These are phyloP conservation scores for Dryobota labecula DNA, from an alignment of 2,888 invertebrate species.

Conservation along the genomic window DNA sequence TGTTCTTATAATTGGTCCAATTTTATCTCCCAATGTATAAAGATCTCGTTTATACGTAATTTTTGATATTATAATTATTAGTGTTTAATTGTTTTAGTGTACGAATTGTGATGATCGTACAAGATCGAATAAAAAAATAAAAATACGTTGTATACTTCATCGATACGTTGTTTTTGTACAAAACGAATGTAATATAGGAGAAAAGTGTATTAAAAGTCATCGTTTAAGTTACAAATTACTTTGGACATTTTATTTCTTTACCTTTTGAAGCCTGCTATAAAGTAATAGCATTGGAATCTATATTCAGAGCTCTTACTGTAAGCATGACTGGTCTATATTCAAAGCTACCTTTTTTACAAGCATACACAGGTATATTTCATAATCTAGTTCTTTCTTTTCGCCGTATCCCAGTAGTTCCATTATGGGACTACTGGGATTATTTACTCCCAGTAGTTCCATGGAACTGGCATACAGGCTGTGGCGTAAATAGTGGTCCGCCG, in stretches of 20 bases:
- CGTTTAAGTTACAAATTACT: slow-evolving; percentile 87
- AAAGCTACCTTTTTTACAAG: neutral
- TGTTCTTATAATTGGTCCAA: slow-evolving; percentile 13
- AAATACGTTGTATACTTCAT: slow-evolving; percentile 81
- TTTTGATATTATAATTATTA: slow-evolving; percentile 79
- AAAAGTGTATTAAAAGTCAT: slow-evolving; percentile 89
- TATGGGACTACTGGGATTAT: too few species aligned
- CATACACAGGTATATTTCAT: neutral
- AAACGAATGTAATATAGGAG: slow-evolving; percentile 87
- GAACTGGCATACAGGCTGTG: too few species aligned
- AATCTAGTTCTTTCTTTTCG: too few species aligned
- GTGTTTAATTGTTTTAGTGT: slow-evolving; percentile 76
- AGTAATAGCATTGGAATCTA: neutral
- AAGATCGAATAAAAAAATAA: slow-evolving; percentile 79
- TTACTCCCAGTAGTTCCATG: too few species aligned
- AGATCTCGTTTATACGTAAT: slow-evolving; percentile 88
- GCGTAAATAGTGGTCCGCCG: too few species aligned
- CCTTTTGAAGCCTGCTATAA: slow-evolving; percentile 26
- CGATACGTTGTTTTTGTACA: slow-evolving; percentile 88
- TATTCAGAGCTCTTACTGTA: neutral
- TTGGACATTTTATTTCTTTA: slow-evolving; percentile 79
- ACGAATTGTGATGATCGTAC: slow-evolving; percentile 64
- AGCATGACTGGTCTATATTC: too few species aligned
- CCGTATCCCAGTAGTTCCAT: too few species aligned
- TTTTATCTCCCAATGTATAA: slow-evolving; percentile 74